Evolutionary conservation across 2,888 invertebrate genomes (phyloP), one percentile per base, ranked within the genome.

Genomic region (Andrena hattorfiana): DNA sequence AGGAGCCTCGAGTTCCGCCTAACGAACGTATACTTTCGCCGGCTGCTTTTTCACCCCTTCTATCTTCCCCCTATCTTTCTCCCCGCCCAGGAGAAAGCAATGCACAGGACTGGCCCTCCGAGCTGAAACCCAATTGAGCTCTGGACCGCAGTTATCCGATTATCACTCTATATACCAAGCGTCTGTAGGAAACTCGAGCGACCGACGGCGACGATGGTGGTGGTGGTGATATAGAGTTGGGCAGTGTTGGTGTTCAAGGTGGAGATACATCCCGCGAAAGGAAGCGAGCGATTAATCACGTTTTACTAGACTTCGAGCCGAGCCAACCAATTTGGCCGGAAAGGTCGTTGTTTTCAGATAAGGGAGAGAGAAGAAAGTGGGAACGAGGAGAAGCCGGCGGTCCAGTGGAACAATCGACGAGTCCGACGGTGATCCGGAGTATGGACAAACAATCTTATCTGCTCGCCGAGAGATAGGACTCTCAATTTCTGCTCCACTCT

Each of bases 321-420:
- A 85, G 87, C 89, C 89, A 88, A 88, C 91, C 92, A 93, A 93
- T 92, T 93, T 92, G 87, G 82, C 87, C 89, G 90, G 90, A 89
- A 91, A 92, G 89, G 89, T 90, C 90, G 89, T 92, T 92, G 91
- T 92, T 91, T 90, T 85, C 83, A 88, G 91, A 92, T 92, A 92
- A 91, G 89, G 82, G 64, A 71, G 51, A 51, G 83, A 59, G 70
- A 75, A 77, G 81, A 78, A 63, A 85, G 81, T 78, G 67, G 76
- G 75, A 76, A 66, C 67, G 73, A 67, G 74, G 56, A 68, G 74
- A 28, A 51, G 85, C 48, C 32, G 67, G 77, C 49, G 62, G 63
- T 72, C 62, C 54, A 26, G 75, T 56, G 81, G 84, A 90, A 89
- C 90, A 89, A 89, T 89, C 87, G 86, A 70, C 85, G 78, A 77